These are phyloP conservation scores for Phymastichus coffea DNA, from an alignment of 1,140 invertebrate genomes.

Conservation along the genomic window DNA sequence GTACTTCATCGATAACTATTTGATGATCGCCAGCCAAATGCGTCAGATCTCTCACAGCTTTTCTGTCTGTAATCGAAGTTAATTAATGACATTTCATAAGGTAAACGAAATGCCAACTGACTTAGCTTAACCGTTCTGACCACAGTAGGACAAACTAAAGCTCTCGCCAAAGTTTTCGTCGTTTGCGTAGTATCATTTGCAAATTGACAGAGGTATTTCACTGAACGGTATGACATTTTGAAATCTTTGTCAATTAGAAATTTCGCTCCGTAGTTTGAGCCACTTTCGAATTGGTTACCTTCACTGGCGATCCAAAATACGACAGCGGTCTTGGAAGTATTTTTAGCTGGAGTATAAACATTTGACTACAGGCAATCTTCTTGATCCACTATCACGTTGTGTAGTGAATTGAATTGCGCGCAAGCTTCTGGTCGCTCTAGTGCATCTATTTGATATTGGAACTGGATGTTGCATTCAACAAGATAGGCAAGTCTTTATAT, in stretches of 20 bases:
- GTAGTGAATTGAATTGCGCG: slow-evolving; percentile 41
- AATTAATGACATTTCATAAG: too few species aligned
- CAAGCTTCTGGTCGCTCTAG: slow-evolving; percentile 45
- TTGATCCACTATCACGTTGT: slow-evolving; percentile 38
- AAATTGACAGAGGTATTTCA: slow-evolving; percentile 67
- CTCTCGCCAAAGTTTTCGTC: slow-evolving; percentile 63
- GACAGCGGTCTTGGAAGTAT: slow-evolving; percentile 34
- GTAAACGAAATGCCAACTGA: too few species aligned
- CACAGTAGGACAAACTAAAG: slow-evolving; percentile 69
- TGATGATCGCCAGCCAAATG: slow-evolving; percentile 58
- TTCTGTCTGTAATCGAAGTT: too few species aligned
- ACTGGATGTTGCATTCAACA: slow-evolving; percentile 42
- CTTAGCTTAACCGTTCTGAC: too few species aligned
- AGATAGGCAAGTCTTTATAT: neutral
- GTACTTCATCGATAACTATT: slow-evolving; percentile 57
- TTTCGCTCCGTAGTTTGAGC: slow-evolving; percentile 53
- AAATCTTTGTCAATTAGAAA: slow-evolving; percentile 63
- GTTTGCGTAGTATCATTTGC: slow-evolving; percentile 66
- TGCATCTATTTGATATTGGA: slow-evolving; percentile 42
- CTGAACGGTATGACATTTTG: slow-evolving; percentile 72
- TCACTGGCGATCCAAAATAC: slow-evolving; percentile 49
- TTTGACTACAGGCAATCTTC: slow-evolving; percentile 65
- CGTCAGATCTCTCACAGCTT: slow-evolving; percentile 39
- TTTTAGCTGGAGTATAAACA: slow-evolving; percentile 56
- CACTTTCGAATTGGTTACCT: slow-evolving; percentile 43